Evolutionary conservation across 2,113 vertebrate species (phyloP), one percentile per base, ranked within the genome.

Genomic region (Mastomys coucha): DNA sequence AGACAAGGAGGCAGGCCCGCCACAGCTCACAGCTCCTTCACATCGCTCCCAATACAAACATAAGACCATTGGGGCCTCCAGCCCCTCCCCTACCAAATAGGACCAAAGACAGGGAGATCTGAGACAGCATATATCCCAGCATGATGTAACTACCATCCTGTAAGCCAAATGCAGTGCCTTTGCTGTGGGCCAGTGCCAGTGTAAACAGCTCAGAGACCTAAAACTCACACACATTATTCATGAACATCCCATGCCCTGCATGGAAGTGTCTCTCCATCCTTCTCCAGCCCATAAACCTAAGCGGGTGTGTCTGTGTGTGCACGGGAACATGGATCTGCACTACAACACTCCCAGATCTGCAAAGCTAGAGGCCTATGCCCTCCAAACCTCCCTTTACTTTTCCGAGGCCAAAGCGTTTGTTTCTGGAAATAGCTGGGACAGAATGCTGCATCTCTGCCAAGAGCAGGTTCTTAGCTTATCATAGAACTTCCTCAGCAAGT

Each of bases 81-180:
- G 20, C 4, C 1, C 28, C 63, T 81, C 42, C 49, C 60, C 60
- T 73, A 58, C 67, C n/a, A 42, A 73, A 60, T 20, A 20, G 7
- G 58, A 31, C 42, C 19, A 20, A 58, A 69, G 39, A 42, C 0
- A 10, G 67, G 67, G 89, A 53, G 36, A 45, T n/a, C 17, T 10
- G 70, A 51, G 70, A 20, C 0, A 7, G 65, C 3, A 0, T 36
- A 22, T 67, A 51, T 33, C 65, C 65, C 2, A 0, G 60, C 42
- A 2, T 22, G 51, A 49, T 42, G 84, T 2, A 2, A 85, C 81
- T 51, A n/a, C 65, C 0, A 24, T 42, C 42, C 0, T 65, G 69
- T 56, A 42, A 7, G 53, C 51, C 69, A n/a, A n/a, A 72, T 19
- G 5, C 14, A 65, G 28, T 70, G 33, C 8, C 60, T 17, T 42